Percentiles rank a stretch among this genome's conserved stretches.
Conservation (phyloP, 1,140 invertebrate species). For the Pollicipes pollicipes region DNA sequence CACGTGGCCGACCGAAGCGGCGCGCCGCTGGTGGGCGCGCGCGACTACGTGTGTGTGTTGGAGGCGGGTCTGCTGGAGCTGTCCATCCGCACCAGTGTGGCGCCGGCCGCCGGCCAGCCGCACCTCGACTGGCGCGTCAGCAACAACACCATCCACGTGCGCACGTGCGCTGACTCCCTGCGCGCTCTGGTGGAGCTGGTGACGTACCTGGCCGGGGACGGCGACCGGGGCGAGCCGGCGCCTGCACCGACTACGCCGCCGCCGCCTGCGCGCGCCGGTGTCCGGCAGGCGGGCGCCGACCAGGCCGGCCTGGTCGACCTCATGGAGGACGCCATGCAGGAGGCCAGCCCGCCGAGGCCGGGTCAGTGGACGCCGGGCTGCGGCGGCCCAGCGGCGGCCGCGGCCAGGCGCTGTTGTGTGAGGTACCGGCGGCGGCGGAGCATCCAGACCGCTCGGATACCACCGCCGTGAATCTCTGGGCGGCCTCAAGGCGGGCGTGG, state of each 20-base stretch:
- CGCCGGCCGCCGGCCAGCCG: conserved; percentile 32
- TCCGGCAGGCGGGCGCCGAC: no score
- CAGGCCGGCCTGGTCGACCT: conserved; percentile 6
- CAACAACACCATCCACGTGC: conserved; percentile 63
- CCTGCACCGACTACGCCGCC: no score
- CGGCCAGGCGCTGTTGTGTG: no score
- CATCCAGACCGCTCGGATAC: no score
- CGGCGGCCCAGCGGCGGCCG: no score
- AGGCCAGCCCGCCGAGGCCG: conserved; percentile 15
- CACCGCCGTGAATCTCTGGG: no score
- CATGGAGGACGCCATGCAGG: conserved; percentile 14
- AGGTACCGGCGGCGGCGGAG: no score
- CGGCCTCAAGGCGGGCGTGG: no score
- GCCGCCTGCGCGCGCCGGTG: no score
- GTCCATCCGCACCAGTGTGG: conserved; percentile 52
- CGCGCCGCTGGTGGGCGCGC: conserved; percentile 31
- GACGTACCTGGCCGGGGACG: conserved; percentile 49
- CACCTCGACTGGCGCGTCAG: conserved; percentile 57
- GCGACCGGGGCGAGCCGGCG: no score
- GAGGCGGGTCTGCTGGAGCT: conserved; percentile 73
- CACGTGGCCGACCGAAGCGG: conserved; percentile 24
- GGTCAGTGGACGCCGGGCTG: conserved; percentile 7
- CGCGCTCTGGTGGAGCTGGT: conserved; percentile 58
- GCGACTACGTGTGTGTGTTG: conserved; percentile 67
- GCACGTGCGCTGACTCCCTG: conserved; percentile 77